Percentiles rank a stretch among this genome's conserved stretches.
phyloP scores from a whole-genome alignment of 2,797 vertebrate genomes.

The Xiphophorus birchmanni region DNA sequence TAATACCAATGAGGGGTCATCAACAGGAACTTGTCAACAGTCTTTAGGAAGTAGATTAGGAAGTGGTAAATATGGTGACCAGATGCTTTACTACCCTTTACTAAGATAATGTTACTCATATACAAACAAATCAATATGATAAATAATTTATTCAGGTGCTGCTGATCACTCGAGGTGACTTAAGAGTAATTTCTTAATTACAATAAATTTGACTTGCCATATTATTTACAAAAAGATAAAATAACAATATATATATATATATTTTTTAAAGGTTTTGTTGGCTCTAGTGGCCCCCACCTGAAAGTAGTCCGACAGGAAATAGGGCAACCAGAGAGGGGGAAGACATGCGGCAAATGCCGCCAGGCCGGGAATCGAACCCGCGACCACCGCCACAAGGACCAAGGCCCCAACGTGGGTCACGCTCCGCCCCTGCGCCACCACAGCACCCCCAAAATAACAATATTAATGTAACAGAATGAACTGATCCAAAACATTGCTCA shows the following conservation, averaged over 20 bases:
- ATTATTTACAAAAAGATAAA: constrained; percentile 7
- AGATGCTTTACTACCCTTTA: constrained; percentile 60
- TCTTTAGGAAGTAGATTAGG: constrained; percentile 71
- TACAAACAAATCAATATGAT: constrained; percentile 45
- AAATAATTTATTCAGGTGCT: constrained; percentile 24
- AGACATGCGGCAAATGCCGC: no score
- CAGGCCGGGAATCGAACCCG: no score
- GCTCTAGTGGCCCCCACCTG: no score
- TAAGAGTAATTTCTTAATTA: not conserved
- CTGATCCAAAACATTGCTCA: not conserved
- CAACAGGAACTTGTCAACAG: constrained; percentile 62
- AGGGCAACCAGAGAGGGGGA: no score
- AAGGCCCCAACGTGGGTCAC: no score
- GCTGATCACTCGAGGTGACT: not conserved
- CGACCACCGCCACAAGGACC: no score
- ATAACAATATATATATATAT: no score
- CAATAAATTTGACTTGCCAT: not conserved
- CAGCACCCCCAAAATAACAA: no score
- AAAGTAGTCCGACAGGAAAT: no score
- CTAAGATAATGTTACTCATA: constrained; percentile 59
- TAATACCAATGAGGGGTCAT: constrained; percentile 65
- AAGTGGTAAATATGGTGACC: constrained; percentile 67
- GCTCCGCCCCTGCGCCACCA: no score
- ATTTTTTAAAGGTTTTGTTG: no score
- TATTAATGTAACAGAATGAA: not conserved